These are phyloP conservation scores for Diadegma fenestrale DNA, from an alignment of 2,888 invertebrate species.

Conservation along the genomic window DNA sequence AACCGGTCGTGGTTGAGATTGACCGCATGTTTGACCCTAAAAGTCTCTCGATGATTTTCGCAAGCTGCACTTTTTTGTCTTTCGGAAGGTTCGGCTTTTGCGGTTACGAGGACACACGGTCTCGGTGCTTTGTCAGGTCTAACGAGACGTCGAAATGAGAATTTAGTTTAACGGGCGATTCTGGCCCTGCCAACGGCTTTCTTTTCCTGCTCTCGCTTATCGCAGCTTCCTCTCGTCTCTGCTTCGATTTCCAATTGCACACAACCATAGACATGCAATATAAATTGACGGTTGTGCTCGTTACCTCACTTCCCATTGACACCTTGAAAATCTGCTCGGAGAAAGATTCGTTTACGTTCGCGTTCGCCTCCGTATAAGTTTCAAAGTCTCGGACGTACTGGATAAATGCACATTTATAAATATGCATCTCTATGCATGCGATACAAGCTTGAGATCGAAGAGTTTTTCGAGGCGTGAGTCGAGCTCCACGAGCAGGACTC, in stretches of 20 bases:
- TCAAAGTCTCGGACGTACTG: slow-evolving; percentile 15
- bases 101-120: slow-evolving; percentile 38
- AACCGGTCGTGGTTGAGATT: too few species aligned
- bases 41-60: neutral
- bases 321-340: slow-evolving; percentile 72
- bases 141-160: slow-evolving; percentile 80
- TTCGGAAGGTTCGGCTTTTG: slow-evolving; percentile 15
- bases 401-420: neutral
- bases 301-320: slow-evolving; percentile 79
- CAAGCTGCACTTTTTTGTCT: neutral
- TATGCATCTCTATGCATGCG: neutral
- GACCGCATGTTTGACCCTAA: too few species aligned
- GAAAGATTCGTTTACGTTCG: slow-evolving; percentile 50
- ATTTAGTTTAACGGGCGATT: slow-evolving; percentile 78
- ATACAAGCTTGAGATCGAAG: slow-evolving; percentile 36
- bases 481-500: slow-evolving; percentile 24
- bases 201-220: slow-evolving; percentile 70
- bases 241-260: slow-evolving; percentile 73
- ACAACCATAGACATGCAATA: slow-evolving; percentile 36
- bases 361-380: slow-evolving; percentile 52
- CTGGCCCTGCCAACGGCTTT: slow-evolving; percentile 14
- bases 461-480: slow-evolving; percentile 49
- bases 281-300: slow-evolving; percentile 69
- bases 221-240: slow-evolving; percentile 62
- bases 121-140: slow-evolving; percentile 68